A percentile compares a stretch with the other conserved stretches of the same genome.
phyloP scores from a whole-genome alignment of 1,140 invertebrate genomes.

The Sycophaga agraensis region DNA sequence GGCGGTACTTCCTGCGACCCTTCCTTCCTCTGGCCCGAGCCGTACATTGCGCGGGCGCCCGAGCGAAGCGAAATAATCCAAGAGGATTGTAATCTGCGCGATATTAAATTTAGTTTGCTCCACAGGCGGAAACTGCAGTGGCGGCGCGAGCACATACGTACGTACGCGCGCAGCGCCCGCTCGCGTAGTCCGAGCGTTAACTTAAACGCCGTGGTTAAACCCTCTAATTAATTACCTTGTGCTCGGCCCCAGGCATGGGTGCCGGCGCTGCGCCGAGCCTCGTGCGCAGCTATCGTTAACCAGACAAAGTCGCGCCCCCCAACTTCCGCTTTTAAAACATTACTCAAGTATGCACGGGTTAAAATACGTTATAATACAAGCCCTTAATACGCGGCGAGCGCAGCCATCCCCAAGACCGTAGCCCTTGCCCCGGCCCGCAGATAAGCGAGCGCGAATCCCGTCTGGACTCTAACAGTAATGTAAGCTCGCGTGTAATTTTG shows the following conservation, averaged over 20 bases:
- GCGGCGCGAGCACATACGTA: slow-evolving; percentile 33
- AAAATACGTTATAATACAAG: slow-evolving; percentile 6
- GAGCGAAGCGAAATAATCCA: slow-evolving; percentile 46
- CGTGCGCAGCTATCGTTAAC: slow-evolving; percentile 33
- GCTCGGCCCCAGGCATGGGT: not conserved
- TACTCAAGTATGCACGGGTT: slow-evolving; percentile 16
- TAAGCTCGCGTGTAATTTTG: slow-evolving; percentile 8
- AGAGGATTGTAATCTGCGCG: slow-evolving; percentile 47
- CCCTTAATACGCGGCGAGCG: not conserved
- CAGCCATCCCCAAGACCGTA: not conserved
- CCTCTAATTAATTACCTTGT: slow-evolving; percentile 47
- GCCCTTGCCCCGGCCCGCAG: not conserved
- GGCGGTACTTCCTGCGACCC: slow-evolving; percentile 26
- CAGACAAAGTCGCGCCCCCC: slow-evolving; percentile 36
- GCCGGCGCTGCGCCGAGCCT: not conserved
- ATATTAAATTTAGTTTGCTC: slow-evolving; percentile 52
- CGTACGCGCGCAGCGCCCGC: slow-evolving; percentile 6
- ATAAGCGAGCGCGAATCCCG: slow-evolving; percentile 4
- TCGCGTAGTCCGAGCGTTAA: slow-evolving; percentile 39
- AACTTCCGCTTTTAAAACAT: slow-evolving; percentile 29
- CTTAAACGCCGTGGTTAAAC: slow-evolving; percentile 45
- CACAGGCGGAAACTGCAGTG: slow-evolving; percentile 37
- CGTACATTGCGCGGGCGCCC: too few relatives aligned
- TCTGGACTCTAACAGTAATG: not conserved
- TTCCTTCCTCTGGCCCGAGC: slow-evolving; percentile 26